Evolutionary conservation across 2,797 vertebrate genomes (phyloP), one percentile per base, ranked within the genome.

Genomic region (Hoplostethus atlanticus): DNA sequence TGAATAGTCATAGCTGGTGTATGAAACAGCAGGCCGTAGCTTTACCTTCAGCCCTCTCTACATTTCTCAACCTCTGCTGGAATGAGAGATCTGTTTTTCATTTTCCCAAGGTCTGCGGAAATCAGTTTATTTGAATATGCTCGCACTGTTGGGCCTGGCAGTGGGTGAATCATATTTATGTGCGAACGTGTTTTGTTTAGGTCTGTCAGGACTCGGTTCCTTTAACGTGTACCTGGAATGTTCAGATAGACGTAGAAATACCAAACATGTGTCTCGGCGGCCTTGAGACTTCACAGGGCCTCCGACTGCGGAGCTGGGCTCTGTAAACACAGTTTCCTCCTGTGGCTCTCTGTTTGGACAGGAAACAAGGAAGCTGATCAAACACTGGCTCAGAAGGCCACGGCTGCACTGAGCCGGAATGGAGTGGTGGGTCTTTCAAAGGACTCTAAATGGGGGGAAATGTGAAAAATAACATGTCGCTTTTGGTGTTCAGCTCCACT

Each of bases 201-300:
- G 66, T 81, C 70, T 84, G 75, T 68, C 65, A 81, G 86, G 73
- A 77, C 64, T 77, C 4, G 31, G 76, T 71, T 87, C 67, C 74
- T 88, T 84, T 77, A 73, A 85, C 79, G 6, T 85, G 74, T 91
- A 93, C 91, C 89, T 91, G 88, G 83, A 87, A 85, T 74, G 84
- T 79, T 86, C 68, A 58, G 84, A 86, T 79, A 71, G 80, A 83
- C 53, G 87, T 75, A 88, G 86, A 90, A 92, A 88, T 81, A 88
- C 89, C 87, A 82, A 88, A 89, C 90, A 87, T 86, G 88, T 89
- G 87, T 91, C 83, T 89, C 69, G n/a, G 81, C 6, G 55, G 85
- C 93, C 91, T 92, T 93, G 90, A 94, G 87, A 91, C 89, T 92
- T 91, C 90, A 90, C 85, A 87, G 85, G 83, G 80, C 83, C 21